Evolutionary conservation across 1,140 invertebrate species (phyloP).

Genomic region (Drosophila aff.): DNA sequence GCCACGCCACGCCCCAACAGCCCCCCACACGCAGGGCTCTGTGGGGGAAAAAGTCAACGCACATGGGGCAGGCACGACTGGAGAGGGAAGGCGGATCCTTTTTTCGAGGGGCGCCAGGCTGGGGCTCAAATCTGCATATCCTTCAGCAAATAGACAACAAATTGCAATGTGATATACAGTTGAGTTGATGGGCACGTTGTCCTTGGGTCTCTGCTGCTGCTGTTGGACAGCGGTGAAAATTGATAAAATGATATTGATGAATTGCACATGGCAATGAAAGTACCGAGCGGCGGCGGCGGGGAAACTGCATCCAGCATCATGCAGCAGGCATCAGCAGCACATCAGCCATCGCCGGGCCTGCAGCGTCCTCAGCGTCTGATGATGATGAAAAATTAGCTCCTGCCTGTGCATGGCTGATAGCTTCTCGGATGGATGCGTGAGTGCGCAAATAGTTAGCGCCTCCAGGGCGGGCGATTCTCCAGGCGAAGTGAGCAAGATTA

Average conservation of each 20-base stretch:
- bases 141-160: conserved; percentile 84
- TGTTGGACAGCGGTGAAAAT: conserved; percentile 81
- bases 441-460: conserved; percentile 58
- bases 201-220: conserved; percentile 41
- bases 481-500: conserved; percentile 73
- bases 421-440: conserved; percentile 57
- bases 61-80: conserved; percentile 74
- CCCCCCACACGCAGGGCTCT: conserved; percentile 9
- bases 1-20: conserved; percentile 48
- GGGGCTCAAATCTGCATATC: conserved; percentile 74
- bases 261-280: conserved; percentile 79
- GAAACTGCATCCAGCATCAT: conserved; percentile 13
- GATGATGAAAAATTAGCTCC: conserved; percentile 80
- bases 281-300: conserved; percentile 18
- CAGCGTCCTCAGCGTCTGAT: conserved; percentile 68
- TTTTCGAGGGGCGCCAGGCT: conserved; percentile 8
- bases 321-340: conserved; percentile 12
- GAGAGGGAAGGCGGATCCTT: conserved; percentile 5
- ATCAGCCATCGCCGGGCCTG: conserved; percentile 37
- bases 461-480: conserved; percentile 35
- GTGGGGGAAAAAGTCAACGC: conserved; percentile 37
- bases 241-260: conserved; percentile 85
- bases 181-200: conserved; percentile 67
- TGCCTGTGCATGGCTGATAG: conserved; percentile 47
- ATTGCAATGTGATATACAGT: conserved; percentile 83